Conservation (phyloP, 2,888 invertebrate species). For the Timema cristinae region DNA sequence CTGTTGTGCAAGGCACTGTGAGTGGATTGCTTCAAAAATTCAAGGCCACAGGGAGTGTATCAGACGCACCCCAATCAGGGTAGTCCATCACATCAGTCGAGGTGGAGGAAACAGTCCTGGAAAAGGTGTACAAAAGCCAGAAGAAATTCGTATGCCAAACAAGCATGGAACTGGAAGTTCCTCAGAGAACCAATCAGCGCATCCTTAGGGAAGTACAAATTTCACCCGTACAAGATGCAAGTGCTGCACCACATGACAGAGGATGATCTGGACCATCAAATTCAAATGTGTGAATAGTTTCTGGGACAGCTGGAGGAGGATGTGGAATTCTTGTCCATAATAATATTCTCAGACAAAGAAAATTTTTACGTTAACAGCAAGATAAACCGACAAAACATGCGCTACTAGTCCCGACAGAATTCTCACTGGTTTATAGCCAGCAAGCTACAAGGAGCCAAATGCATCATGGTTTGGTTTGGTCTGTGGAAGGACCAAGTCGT, state of each 20-base stretch:
- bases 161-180: not conserved
- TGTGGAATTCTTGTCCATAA: not conserved
- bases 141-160: slow-evolving; percentile 6
- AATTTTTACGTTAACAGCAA: not conserved
- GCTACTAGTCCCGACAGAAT: not conserved
- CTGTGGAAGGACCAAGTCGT: slow-evolving; percentile 13
- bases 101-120: slow-evolving; percentile 10
- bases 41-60: slow-evolving; percentile 33
- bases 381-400: slow-evolving; percentile 9
- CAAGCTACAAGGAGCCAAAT: slow-evolving; percentile 9
- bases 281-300: not conserved
- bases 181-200: not conserved
- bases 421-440: not conserved
- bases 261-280: slow-evolving; percentile 15
- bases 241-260: not conserved
- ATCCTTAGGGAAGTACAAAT: not conserved
- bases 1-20: not conserved
- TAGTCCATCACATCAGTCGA: slow-evolving; percentile 8
- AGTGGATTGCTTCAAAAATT: slow-evolving; percentile 7
- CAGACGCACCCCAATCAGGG: slow-evolving; percentile 33
- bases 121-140: not conserved
- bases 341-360: slow-evolving; percentile 6
- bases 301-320: not conserved
- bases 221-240: not conserved
- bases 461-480: slow-evolving; percentile 4